Percentiles rank a stretch among this genome's conserved stretches.
Conservation (phyloP, 1,140 invertebrate genomes). For the Monochamus saltuarius region DNA sequence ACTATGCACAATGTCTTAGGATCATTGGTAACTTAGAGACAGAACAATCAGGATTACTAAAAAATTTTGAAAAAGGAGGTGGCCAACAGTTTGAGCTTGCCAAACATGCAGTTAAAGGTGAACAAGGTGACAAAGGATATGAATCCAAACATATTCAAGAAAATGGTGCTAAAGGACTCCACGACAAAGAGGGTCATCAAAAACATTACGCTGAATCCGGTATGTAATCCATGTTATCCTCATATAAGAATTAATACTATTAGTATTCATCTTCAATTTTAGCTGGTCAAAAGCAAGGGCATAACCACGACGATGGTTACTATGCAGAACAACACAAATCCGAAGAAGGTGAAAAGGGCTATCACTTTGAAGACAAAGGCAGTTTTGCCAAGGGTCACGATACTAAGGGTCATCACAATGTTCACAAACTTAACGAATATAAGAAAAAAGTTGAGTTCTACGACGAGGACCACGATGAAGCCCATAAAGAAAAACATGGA, state of each 20-base stretch:
- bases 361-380: slow-evolving; percentile 59
- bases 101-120: slow-evolving; percentile 35
- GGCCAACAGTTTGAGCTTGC: slow-evolving; percentile 12
- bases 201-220: slow-evolving; percentile 60
- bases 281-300: slow-evolving; percentile 62
- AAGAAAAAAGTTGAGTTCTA: slow-evolving; percentile 68
- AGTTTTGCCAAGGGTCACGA: slow-evolving; percentile 61
- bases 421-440: slow-evolving; percentile 67
- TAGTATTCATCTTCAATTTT: neutral
- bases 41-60: no score
- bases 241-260: neutral
- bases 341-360: slow-evolving; percentile 61
- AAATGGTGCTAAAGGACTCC: slow-evolving; percentile 64
- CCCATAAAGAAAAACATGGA: slow-evolving; percentile 60
- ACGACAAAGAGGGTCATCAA: slow-evolving; percentile 61
- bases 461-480: slow-evolving; percentile 61
- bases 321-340: slow-evolving; percentile 63
- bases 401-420: slow-evolving; percentile 62
- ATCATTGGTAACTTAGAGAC: no score
- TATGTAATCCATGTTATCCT: slow-evolving; percentile 7
- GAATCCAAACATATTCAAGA: slow-evolving; percentile 59
- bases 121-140: slow-evolving; percentile 43
- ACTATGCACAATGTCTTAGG: no score
- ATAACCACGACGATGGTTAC: slow-evolving; percentile 64
- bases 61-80: slow-evolving; percentile 6